Evolutionary conservation across 30 jellyfish, hydroid and myxozoan species (phyloP).

Genomic region (Aurelia coerulea): DNA sequence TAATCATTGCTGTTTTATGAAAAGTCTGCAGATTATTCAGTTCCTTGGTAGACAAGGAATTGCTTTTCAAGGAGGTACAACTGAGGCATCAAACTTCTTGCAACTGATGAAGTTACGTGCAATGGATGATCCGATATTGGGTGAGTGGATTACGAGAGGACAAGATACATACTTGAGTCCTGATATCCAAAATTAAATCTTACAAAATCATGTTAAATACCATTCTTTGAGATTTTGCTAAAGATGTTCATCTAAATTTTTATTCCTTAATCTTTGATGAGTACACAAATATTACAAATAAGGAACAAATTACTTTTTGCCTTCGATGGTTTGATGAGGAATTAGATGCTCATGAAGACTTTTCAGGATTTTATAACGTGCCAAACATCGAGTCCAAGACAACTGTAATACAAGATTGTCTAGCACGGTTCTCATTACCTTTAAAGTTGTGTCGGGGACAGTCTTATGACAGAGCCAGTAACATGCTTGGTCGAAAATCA

Average conservation of each 20-base stretch:
- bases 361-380: conserved; percentile 57
- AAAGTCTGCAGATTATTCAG: conserved; percentile 28
- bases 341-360: conserved; percentile 68
- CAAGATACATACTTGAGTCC: conserved; percentile 37
- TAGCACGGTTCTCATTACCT: conserved; percentile 41
- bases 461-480: conserved; percentile 64
- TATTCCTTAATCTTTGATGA: conserved; percentile 71
- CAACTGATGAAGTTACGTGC: conserved; percentile 38
- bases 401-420: conserved; percentile 54
- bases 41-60: conserved; percentile 63
- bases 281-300: conserved; percentile 80
- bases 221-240: conserved; percentile 35
- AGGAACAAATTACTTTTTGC: conserved; percentile 69
- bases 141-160: conserved; percentile 47
- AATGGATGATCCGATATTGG: conserved; percentile 2
- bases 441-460: conserved; percentile 58
- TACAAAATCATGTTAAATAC: conserved; percentile 62
- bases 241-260: conserved; percentile 26
- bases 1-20: conserved; percentile 43
- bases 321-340: conserved; percentile 56
- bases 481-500: conserved; percentile 66
- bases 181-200: conserved; percentile 76
- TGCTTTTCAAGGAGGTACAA: conserved; percentile 61
- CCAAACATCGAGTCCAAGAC: conserved; percentile 46
- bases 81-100: conserved; percentile 41